These are phyloP conservation scores for Caenorhabditis sulstoni DNA, from an alignment of 2,888 invertebrate species.

Conservation along the genomic window DNA sequence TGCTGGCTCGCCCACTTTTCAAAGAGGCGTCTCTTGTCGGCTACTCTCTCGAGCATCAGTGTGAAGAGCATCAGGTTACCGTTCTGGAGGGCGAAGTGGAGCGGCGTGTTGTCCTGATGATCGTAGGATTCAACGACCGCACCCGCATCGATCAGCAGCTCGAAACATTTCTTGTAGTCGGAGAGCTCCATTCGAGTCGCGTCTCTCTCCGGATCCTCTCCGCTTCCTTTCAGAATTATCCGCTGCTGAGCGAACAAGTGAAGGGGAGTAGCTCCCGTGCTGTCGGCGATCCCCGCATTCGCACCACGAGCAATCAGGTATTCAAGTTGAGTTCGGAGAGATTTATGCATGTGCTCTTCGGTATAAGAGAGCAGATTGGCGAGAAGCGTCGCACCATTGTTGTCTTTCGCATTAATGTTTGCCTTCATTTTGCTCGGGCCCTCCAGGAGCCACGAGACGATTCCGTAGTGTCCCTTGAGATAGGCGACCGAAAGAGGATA, in stretches of 20 bases:
- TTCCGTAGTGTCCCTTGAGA: conserved; percentile 80
- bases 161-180: conserved; percentile 62
- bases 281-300: conserved; percentile 53
- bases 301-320: conserved; percentile 66
- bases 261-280: conserved; percentile 56
- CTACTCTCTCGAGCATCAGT: conserved; percentile 50
- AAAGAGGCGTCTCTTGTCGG: conserved; percentile 41
- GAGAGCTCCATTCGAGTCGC: conserved; percentile 51
- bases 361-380: conserved; percentile 63
- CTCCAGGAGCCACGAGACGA: conserved; percentile 69
- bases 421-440: conserved; percentile 58
- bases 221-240: conserved; percentile 43
- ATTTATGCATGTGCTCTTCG: conserved; percentile 57
- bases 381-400: conserved; percentile 69
- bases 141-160: conserved; percentile 60
- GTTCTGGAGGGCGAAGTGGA: conserved; percentile 56
- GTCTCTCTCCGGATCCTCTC: conserved; percentile 37
- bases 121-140: conserved; percentile 55
- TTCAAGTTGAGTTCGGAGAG: conserved; percentile 63
- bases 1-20: conserved; percentile 55
- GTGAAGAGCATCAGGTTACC: conserved; percentile 61
- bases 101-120: conserved; percentile 53
- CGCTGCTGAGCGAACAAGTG: conserved; percentile 58
- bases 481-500: conserved; percentile 83
- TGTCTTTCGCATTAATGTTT: conserved; percentile 71